Conservation (phyloP, 2,888 invertebrate genomes). For the Orthonychiurus folsomi region DNA sequence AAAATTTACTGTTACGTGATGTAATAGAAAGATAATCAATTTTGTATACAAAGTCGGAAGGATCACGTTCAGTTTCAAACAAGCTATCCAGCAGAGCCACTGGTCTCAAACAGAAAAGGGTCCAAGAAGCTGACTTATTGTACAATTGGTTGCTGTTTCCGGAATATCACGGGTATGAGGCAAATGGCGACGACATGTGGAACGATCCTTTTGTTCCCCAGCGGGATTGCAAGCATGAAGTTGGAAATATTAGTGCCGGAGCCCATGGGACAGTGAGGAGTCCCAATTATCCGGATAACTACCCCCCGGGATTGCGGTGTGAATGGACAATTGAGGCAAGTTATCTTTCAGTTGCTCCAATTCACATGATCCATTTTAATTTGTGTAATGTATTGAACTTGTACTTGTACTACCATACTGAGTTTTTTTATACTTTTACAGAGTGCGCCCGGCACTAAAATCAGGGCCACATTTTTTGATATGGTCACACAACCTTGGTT, state of each 20-base stretch:
- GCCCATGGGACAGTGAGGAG: constrained; percentile 28
- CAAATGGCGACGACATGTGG: background rate
- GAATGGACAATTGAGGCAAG: constrained; percentile 34
- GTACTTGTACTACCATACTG: too few species aligned
- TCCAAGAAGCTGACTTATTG: background rate
- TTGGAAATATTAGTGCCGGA: constrained; percentile 26
- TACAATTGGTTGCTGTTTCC: background rate
- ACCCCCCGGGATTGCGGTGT: constrained; percentile 25
- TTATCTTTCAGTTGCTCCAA: background rate
- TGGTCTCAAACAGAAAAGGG: background rate
- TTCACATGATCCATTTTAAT: background rate
- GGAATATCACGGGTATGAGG: background rate
- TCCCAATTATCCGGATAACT: constrained; percentile 33
- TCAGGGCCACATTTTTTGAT: constrained; percentile 33
- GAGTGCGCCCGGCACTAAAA: constrained; percentile 32
- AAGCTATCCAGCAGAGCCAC: background rate
- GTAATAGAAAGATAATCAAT: too few species aligned
- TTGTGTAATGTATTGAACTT: background rate
- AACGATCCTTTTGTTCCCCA: background rate
- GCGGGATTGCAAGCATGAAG: constrained; percentile 25
- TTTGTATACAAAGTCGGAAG: too few species aligned
- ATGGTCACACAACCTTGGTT: constrained; percentile 35
- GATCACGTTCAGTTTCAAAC: too few species aligned
- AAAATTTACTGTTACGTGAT: too few species aligned
- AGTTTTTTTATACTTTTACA: too few species aligned